Conservation (phyloP, 2,797 vertebrate species). For the Momotus momota region DNA sequence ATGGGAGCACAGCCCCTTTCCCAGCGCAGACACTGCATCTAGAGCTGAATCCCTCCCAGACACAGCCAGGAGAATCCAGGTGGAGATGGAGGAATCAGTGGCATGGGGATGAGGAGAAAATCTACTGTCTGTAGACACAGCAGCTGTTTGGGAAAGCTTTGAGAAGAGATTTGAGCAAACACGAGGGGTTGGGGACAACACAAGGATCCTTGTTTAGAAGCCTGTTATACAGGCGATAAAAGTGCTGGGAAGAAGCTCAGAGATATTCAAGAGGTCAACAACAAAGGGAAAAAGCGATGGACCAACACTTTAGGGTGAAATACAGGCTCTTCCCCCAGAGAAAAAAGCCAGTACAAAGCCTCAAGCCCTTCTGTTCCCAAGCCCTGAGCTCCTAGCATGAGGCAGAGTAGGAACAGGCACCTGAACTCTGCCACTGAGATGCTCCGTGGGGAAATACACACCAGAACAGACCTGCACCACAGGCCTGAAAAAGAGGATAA, state of each 20-base stretch:
- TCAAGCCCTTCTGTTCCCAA: neutral
- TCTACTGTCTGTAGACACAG: rapidly evolving
- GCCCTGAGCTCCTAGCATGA: neutral
- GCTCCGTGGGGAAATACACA: rapidly evolving
- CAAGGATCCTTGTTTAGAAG: neutral
- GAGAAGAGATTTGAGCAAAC: neutral
- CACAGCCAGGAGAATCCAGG: neutral
- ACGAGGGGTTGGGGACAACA: neutral
- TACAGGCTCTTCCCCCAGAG: neutral
- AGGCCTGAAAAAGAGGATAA: neutral
- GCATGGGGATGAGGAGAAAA: neutral
- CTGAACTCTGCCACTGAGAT: neutral
- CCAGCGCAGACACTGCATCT: neutral
- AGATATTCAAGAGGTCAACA: neutral
- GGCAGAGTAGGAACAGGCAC: neutral
- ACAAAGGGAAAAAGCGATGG: neutral
- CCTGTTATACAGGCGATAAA: neutral
- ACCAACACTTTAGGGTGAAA: neutral
- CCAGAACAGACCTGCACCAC: rapidly evolving
- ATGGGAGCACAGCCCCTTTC: rapidly evolving
- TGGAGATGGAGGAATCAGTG: neutral
- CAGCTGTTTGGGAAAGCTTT: neutral
- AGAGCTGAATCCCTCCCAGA: neutral
- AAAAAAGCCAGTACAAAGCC: neutral
- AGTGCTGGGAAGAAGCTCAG: neutral